Base-by-base conservation (phyloP, 2,113 vertebrate species). In the Poeciliopsis prolifica region DNA sequence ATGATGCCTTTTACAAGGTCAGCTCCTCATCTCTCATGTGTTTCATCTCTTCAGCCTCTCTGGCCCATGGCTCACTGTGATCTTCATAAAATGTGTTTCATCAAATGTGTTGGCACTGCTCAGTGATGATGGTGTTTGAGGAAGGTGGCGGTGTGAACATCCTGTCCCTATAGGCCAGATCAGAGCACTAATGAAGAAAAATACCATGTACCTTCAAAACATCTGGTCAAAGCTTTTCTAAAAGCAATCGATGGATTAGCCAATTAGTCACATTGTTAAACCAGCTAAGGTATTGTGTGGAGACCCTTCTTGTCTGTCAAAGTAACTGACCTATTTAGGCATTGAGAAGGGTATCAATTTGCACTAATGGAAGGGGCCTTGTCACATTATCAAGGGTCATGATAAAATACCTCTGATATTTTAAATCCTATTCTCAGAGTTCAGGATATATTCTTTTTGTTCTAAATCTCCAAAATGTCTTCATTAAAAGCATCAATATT, bases 1-100 rank as follows among this genome's bases (percentile, higher is more conserved):
- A 73, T 61, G 33, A 68, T 61, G 19, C 68, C 2, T 68, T 75
- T 75, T 79, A 73, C 87, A 88, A 87, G 86, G 88, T 91, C 76
- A 79, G 22, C 14, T 68, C 72, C 62, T 69, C 64, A 24, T 76
- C 65, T 80, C n/a, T 12, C 31, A 26, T 31, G 42, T 42, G 61
- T 76, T 76, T 70, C 79, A 67, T 78, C 63, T 51, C 42, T 28
- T 40, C 74, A 4, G 48, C 71, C 35, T 54, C 65, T 74, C 33
- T 51, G 71, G 70, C 22, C 65, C 33, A 72, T 67, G 77, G 54
- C 60, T 80, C 17, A 0, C 37, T 62, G 37, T 62, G 66, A 76
- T 69, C 75, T 71, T 78, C 65, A 40, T 66, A 28, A 70, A 37
- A 90, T 80, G 78, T 72, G 69, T 80, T 86, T 84, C 80, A 88